These are phyloP conservation scores for Anthoptus insignis DNA, from an alignment of 2,888 invertebrate species.

Conservation along the genomic window DNA sequence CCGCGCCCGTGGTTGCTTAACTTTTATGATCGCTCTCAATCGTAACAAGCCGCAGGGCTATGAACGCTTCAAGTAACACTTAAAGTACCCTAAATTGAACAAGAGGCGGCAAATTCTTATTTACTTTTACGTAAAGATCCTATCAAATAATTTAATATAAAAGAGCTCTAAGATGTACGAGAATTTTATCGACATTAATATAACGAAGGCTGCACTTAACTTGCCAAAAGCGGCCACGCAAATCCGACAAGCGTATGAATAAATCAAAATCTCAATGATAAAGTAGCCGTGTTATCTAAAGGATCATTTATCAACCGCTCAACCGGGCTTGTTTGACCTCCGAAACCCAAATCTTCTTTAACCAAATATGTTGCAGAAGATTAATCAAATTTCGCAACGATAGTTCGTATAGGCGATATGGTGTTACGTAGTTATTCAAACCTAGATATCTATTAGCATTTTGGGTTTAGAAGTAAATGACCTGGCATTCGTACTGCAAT, in stretches of 20 bases:
- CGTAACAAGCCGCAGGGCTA: too few relatives aligned
- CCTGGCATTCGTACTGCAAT: too few relatives aligned
- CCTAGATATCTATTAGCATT: background rate
- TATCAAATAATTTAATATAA: conserved; percentile 12
- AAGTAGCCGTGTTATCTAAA: conserved; percentile 83
- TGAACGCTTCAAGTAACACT: too few relatives aligned
- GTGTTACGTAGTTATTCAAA: background rate
- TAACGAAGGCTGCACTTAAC: conserved; percentile 17
- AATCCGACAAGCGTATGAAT: conserved; percentile 81
- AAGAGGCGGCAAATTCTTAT: too few relatives aligned
- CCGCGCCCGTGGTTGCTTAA: too few relatives aligned
- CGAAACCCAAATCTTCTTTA: conserved; percentile 39
- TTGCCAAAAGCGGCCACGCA: conserved; percentile 42
- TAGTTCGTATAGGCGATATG: background rate
- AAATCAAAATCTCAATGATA: conserved; percentile 83
- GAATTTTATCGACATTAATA: conserved; percentile 14
- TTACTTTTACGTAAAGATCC: background rate
- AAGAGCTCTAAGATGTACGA: too few relatives aligned
- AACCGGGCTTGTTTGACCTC: conserved; percentile 61
- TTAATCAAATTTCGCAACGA: conserved; percentile 7
- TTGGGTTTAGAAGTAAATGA: too few relatives aligned
- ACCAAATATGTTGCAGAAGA: conserved; percentile 13
- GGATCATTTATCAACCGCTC: conserved; percentile 79
- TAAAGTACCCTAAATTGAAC: too few relatives aligned
- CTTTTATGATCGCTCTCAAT: too few relatives aligned